Evolutionary conservation across 2,888 invertebrate species (phyloP), one percentile per base, ranked within the genome.

Genomic region (Aspidiotus destructor): DNA sequence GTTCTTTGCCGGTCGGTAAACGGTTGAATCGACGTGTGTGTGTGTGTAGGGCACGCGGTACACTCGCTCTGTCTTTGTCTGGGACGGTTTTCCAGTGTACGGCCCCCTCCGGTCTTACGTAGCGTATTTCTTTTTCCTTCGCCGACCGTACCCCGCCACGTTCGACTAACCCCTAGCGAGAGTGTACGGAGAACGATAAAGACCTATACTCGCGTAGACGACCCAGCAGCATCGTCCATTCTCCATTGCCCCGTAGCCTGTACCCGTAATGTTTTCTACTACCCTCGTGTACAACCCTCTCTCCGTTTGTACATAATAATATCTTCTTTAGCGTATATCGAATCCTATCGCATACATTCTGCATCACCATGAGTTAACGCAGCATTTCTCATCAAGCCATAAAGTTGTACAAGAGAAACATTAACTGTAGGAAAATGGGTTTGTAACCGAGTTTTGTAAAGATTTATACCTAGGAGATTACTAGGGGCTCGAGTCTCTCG

Each of bases 71-170:
- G 57, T 64, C 64, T 64, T 64, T 64, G 54, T 64, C 64, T 64
- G 64, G 64, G 64, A 64, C 64, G 55, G 54, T 64, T 64, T 64
- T 64, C 64, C 55, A 57, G 64, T 55, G 64, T 57, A 64, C 55
- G 64, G 54, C 64, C 64, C 64, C 64, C 64, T 64, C 64, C 53
- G 55, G 42, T 41, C 64, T 17, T 64, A 64, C 8, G 41, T 41
- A 54, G 17, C 52, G 40, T 57, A 42, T 48, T 53, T 54, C 41
- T 53, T 40, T 10, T 58, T 13, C 40, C 58, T 40, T 8, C 28
- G 28, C 58, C 58, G 10, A 1, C 41, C 16, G 41, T 55, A 17
- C 64, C 64, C 54, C 54, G 40, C 54, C 54, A n/a, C 28, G 28
- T 28, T 28, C 28, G 28, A 28, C 28, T 28, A 28, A 28, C 28